Evolutionary conservation across 2,113 vertebrate species (phyloP), one percentile per base, ranked within the genome.

Genomic region (Rhizomys pruinosus): DNA sequence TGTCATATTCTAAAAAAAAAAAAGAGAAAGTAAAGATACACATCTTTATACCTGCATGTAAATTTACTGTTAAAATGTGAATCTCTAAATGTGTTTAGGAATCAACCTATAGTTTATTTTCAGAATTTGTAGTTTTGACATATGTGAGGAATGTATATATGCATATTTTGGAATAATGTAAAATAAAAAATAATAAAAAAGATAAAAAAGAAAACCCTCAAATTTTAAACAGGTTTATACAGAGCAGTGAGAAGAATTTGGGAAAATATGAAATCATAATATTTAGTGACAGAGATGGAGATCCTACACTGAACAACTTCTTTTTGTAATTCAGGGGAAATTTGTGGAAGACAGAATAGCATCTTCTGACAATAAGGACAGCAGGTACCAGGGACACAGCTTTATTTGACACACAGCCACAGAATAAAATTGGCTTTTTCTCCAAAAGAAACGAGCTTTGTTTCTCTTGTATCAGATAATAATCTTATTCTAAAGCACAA

Each of bases 221-320:
- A 16, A 73, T 94, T 92, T 94, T 37, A 81, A 89, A 23, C 39
- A 66, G 81, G 68, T 6, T 88, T 78, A 57, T 25, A 42, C 1
- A 93, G 19, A 42, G 3, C 22, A 55, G 7, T 12, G 27, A 90
- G 22, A 20, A 47, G 27, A 84, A 79, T 84, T 76, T 94, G 29
- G 39, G 78, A 95, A 92, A n/a, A n/a, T n/a, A n/a, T n/a, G n/a
- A n/a, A n/a, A 32, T 69, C 19, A 71, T 64, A 90, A 57, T 94
- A 37, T 87, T 64, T 90, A 55, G 55, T 69, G 52, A 39, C 1
- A 61, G 39, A n/a, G 34, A 78, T 72, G 1, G 22, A 63, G 78
- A 95, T 29, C 72, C 10, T 86, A 22, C 20, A 73, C 20, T 81
- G 73, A 89, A 63, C 11, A 72, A 39, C 11, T 57, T 71, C 59